Base-by-base conservation (phyloP, 2,888 invertebrate genomes). In the Coecobrya sp. region DNA sequence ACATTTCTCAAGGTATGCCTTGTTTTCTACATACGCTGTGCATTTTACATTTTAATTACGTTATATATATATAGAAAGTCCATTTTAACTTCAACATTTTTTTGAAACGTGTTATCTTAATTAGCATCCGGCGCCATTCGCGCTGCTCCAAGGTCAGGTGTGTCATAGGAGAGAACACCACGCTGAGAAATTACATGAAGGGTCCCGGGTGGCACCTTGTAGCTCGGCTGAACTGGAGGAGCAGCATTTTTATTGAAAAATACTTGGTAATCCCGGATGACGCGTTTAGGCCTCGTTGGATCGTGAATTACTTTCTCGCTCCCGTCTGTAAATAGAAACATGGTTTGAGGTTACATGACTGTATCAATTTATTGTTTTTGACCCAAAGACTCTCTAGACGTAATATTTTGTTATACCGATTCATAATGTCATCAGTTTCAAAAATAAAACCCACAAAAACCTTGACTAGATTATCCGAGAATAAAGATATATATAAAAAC, bases 161-260 rank as follows among this genome's bases (percentile, higher is more conserved):
- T 94, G 55, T 95, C 93, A 68, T 92, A 95, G 3, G 91, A 87
- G 4, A 95, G 93, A 22, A 94, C 94, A 16, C 94, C 95, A 22
- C 94, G 89, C 62, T 94, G 89, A n/a, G 95, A 94, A 59, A 94
- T 91, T 30, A 95, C 95, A 86, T 95, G 95, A 5, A 95, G 91
- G 1, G 95, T 95, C 59, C 95, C 95, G 16, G 95, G 95, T 70
- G 95, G 94, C 2, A 95, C 94, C 87, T 94, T 93, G 86, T 95
- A 95, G 1, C 93, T 92, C 22, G 92, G 92, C 65, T 93, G 94
- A 5, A 86, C 76, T 25, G 94, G 88, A 30, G 93, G 93, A n/a
- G 93, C 93, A 0, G 93, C 93, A 81, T 94, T 94, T 62, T 93
- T 91, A 22, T 89, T 93, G 73, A 94, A 94, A 86, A 93, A 93